A percentile compares a stretch with the other conserved stretches of the same genome.
These are phyloP conservation scores for Micronycteris hirsuta DNA, from an alignment of 2,113 vertebrate species.

Conservation along the genomic window DNA sequence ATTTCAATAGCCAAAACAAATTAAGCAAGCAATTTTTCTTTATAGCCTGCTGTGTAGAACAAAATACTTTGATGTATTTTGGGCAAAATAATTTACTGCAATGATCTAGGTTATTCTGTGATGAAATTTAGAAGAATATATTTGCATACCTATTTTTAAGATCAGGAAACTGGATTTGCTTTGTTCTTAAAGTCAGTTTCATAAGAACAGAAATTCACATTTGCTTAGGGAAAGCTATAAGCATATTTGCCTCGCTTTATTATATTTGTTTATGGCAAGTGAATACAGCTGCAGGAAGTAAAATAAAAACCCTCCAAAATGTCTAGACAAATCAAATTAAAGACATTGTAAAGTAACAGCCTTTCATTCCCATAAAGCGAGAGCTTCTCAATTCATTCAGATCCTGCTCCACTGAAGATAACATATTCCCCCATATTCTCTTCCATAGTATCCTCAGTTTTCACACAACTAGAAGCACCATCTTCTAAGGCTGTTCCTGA, in stretches of 20 bases:
- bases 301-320: slow-evolving; percentile 2
- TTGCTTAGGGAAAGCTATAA: neutral
- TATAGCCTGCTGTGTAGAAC: neutral
- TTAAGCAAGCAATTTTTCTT: neutral
- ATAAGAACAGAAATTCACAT: slow-evolving; percentile 20
- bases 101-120: slow-evolving; percentile 22
- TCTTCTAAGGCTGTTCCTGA: neutral
- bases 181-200: slow-evolving; percentile 51
- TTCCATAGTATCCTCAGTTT: neutral
- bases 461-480: neutral
- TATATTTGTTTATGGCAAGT: slow-evolving; percentile 19
- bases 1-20: slow-evolving; percentile 32
- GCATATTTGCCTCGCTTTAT: neutral
- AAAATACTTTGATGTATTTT: neutral
- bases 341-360: neutral
- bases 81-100: neutral
- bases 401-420: neutral
- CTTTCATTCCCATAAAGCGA: neutral
- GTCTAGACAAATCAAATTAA: slow-evolving; percentile 21
- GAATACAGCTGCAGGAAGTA: slow-evolving; percentile 11
- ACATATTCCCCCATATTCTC: neutral
- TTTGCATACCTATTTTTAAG: slow-evolving; percentile 48
- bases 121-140: neutral
- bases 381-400: neutral
- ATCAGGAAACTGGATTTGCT: slow-evolving; percentile 30